Evolutionary conservation across 2,797 vertebrate genomes (phyloP), one percentile per base, ranked within the genome.

Genomic region (Acrossocheilus wenchowensis): DNA sequence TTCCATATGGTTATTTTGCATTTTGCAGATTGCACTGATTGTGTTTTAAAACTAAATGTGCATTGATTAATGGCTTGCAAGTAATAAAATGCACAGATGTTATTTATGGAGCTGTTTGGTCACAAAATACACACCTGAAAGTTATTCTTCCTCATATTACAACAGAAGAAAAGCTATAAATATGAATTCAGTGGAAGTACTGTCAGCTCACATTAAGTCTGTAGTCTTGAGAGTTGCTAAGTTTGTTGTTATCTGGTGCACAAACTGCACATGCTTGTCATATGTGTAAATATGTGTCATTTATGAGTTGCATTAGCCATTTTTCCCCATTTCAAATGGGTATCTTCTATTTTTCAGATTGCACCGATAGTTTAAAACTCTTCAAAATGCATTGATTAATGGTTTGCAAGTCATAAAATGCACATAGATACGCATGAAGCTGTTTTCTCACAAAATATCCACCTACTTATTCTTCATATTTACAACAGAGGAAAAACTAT

Each of bases 341-440:
- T 19, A 17, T 17, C 6, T 34, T 36, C 7, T 68, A 9, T 68
- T 36, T 36, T 68, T 19, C 34, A 36, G 7, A 19, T 19, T 68
- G 66, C 66, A 36, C 1, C 0, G 34, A 34, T 68, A 36, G 30
- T 36, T 78, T 77, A 69, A 60, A 66, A 81, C 66, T 68, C 64
- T 34, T 66, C 64, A 68, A 36, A 68, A 82, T 62, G 45, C 54
- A 41, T 48, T 72, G 41, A 87, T 64, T 86, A 78, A 78, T 78
- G 39, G 72, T n/a, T 75, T 75, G 62, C 72, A 74, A 66, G 75
- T 80, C 74, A 88, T 77, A 80, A 86, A 45, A 87, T 78, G 73
- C 4, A 41, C 74, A 75, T 26, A 54, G 9, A 50, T 30, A n/a
- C 48, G 17, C 17, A 54, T 39, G 8, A 48, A 83, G 30, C 41